Evolutionary conservation across 1,140 invertebrate genomes (phyloP).

Genomic region (Grapholita molesta): DNA sequence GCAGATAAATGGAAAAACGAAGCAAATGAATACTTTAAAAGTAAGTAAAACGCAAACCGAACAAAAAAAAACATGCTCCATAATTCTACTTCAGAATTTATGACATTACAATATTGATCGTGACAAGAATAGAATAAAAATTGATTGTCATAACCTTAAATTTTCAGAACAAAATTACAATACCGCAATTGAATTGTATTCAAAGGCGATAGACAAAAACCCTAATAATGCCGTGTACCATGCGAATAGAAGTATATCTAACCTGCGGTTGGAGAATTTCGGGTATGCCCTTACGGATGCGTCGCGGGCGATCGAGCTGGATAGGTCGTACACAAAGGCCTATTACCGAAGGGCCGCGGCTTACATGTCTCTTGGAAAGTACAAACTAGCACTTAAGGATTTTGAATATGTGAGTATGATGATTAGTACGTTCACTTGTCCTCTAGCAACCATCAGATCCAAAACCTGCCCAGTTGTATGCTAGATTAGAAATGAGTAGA

Average conservation of each 20-base stretch:
- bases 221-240: constrained; percentile 91
- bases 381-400: constrained; percentile 97
- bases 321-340: constrained; percentile 95
- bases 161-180: constrained; percentile 92
- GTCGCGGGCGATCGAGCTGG: constrained; percentile 92
- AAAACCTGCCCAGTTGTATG: too few relatives aligned
- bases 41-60: constrained; percentile 44
- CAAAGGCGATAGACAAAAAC: constrained; percentile 93
- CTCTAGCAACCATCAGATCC: too few relatives aligned
- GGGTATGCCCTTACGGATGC: constrained; percentile 96
- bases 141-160: constrained; percentile 58
- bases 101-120: constrained; percentile 28
- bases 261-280: constrained; percentile 95
- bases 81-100: neutral
- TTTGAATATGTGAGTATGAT: constrained; percentile 92
- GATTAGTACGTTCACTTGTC: neutral
- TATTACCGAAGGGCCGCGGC: constrained; percentile 97
- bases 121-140: constrained; percentile 29
- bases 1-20: constrained; percentile 69
- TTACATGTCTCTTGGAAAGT: constrained; percentile 98
- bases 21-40: constrained; percentile 74
- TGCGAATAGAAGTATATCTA: constrained; percentile 97
- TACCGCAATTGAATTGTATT: constrained; percentile 93
- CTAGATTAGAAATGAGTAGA: too few relatives aligned
- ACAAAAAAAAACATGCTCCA: neutral